These are phyloP conservation scores for Cricetomys ansorgei DNA, from an alignment of 2,113 vertebrate genomes.

Conservation along the genomic window DNA sequence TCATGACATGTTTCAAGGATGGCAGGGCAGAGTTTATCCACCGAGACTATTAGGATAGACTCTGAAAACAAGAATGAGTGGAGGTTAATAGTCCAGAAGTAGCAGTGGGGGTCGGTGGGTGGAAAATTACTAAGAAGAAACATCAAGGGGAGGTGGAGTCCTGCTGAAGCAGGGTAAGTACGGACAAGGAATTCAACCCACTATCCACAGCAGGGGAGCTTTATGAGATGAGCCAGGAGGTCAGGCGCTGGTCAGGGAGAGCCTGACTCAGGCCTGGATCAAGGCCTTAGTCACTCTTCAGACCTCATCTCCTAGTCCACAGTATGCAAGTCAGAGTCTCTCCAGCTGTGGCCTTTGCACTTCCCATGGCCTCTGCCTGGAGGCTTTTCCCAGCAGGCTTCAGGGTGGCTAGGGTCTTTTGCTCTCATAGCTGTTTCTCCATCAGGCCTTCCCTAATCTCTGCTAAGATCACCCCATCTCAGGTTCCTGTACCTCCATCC, in stretches of 20 bases:
- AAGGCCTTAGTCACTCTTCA: not conserved
- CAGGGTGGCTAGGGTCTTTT: not conserved
- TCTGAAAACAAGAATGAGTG: not conserved
- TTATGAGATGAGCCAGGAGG: not conserved
- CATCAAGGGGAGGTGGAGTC: not conserved
- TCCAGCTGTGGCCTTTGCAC: not conserved
- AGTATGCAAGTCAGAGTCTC: not conserved
- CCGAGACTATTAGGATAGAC: not conserved
- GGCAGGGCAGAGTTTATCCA: not conserved
- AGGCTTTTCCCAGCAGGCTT: not conserved
- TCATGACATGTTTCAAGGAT: not conserved
- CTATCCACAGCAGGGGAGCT: not conserved
- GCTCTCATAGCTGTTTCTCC: not conserved
- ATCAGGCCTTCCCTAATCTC: not conserved
- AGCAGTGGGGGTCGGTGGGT: not conserved
- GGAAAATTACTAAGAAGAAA: not conserved
- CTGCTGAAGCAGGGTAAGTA: not conserved
- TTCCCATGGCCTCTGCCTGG: not conserved
- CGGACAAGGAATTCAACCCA: not conserved
- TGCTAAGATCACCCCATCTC: too few relatives aligned
- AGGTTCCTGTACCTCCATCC: rapidly evolving
- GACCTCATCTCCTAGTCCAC: rapidly evolving
- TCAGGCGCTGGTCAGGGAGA: not conserved
- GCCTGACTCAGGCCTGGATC: not conserved
- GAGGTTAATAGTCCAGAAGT: not conserved